Conservation (phyloP, 2,797 vertebrate genomes). For the Rhyacichthys aspro region DNA sequence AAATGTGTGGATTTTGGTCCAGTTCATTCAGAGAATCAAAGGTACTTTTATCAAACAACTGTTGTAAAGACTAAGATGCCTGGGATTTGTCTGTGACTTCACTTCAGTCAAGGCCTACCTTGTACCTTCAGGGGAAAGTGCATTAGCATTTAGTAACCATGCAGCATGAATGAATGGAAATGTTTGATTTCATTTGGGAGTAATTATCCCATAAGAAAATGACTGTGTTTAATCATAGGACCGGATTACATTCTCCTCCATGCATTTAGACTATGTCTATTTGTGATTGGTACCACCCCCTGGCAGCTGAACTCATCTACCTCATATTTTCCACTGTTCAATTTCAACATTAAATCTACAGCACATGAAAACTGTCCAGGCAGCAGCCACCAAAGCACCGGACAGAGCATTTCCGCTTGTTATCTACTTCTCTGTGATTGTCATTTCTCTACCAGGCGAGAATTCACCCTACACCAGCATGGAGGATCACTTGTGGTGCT, state of each 20-base stretch:
- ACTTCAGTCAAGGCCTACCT: conserved; percentile 21
- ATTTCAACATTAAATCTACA: conserved; percentile 40
- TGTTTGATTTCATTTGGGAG: conserved; percentile 47
- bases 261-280: conserved; percentile 38
- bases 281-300: conserved; percentile 35
- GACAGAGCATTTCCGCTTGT: conserved; percentile 36
- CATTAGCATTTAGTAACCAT: conserved; percentile 37
- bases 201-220: conserved; percentile 53
- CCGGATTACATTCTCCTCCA: conserved; percentile 39
- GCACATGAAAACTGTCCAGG: conserved; percentile 1
- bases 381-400: conserved; percentile 41
- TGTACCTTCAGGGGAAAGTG: conserved; percentile 29
- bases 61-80: neutral
- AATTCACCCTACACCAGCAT: conserved; percentile 69
- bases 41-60: conserved; percentile 3
- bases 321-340: conserved; percentile 52
- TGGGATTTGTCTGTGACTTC: conserved; percentile 9
- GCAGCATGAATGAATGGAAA: conserved; percentile 50
- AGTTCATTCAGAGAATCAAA: conserved; percentile 16
- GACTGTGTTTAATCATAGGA: conserved; percentile 52
- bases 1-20: conserved; percentile 35
- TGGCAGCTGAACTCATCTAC: conserved; percentile 38
- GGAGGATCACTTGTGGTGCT: conserved; percentile 58
- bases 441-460: conserved; percentile 68
- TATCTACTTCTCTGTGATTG: conserved; percentile 70